Base-by-base conservation (phyloP, 2,113 vertebrate species). In the Dicrurus megarhynchus region DNA sequence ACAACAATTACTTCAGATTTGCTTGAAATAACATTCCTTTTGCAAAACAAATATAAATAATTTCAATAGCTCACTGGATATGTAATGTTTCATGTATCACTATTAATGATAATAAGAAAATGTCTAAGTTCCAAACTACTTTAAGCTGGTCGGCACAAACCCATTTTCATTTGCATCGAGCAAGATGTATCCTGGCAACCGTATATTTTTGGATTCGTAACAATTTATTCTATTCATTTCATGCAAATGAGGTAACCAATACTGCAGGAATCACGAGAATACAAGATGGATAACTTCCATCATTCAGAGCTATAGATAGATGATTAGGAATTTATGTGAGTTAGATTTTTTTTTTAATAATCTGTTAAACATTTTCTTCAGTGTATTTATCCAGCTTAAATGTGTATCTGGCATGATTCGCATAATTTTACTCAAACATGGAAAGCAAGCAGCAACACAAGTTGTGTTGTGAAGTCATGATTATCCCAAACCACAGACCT, bases 131-230 rank as follows among this genome's bases (percentile, higher is more conserved):
- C 70, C 87, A 81, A 96, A 97, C 90, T 98, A 98, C 98, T 98
- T 98, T 97, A 97, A 96, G 94, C 95, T 95, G 86, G 93, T 97
- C 57, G 88, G 90, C 96, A 97, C 92, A 97, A 97, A 95, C 95
- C 93, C 97, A 95, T 97, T 98, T 97, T 97, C 95, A 98, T 97
- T 98, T 98, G 97, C 97, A 98, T 98, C 60, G 91, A 96, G 96
- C 92, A 88, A 94, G 96, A 97, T 94, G 98, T 98, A 98, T 97
- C 98, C 98, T 98, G 98, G 98, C 98, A 98, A 98, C 98, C 92
- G 93, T 90, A 93, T 97, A 97, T 98, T 98, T 98, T 98, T 98
- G 97, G 97, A 96, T 94, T 94, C 39, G 88, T 97, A 97, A 98
- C 96, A 96, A 97, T 96, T 96, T 97, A 96, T 96, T 97, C 97